These are phyloP conservation scores for Mallateleia sp. DNA, from an alignment of 2,888 invertebrate genomes.

Conservation along the genomic window DNA sequence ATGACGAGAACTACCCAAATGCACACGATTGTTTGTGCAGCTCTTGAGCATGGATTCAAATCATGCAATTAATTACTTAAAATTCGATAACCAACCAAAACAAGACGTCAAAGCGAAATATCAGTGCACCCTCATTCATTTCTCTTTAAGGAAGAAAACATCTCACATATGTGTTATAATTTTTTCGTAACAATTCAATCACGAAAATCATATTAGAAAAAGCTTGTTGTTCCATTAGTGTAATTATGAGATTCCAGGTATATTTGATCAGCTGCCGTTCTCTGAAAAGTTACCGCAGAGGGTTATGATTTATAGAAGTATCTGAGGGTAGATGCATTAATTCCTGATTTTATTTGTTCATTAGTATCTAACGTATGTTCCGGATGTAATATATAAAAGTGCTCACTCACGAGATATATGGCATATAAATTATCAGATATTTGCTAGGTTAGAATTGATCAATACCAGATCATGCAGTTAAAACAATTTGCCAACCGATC, in stretches of 20 bases:
- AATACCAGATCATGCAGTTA: slow-evolving; percentile 20
- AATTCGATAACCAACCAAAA: background rate
- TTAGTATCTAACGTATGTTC: slow-evolving; percentile 31
- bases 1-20: slow-evolving; percentile 15
- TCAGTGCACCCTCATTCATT: background rate
- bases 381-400: slow-evolving; percentile 44
- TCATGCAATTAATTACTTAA: slow-evolving; percentile 15
- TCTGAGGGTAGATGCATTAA: slow-evolving; percentile 36
- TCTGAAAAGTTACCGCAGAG: slow-evolving; percentile 1
- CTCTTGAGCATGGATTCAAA: background rate
- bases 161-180: background rate
- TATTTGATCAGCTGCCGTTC: slow-evolving; percentile 31
- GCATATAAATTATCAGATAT: slow-evolving; percentile 21
- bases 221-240: slow-evolving; percentile 20
- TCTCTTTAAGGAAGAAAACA: too few relatives aligned
- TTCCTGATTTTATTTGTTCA: slow-evolving; percentile 51
- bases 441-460: slow-evolving; percentile 5
- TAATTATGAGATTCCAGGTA: slow-evolving; percentile 4
- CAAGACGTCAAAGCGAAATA: too few relatives aligned
- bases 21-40: slow-evolving; percentile 11
- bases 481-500: slow-evolving; percentile 15
- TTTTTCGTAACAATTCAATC: background rate
- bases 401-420: slow-evolving; percentile 28
- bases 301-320: slow-evolving; percentile 27
- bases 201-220: background rate